A percentile compares a stretch with the other conserved stretches of the same genome.
phyloP scores from a whole-genome alignment of 2,888 invertebrate genomes.

The Chydorus sphaericus region DNA sequence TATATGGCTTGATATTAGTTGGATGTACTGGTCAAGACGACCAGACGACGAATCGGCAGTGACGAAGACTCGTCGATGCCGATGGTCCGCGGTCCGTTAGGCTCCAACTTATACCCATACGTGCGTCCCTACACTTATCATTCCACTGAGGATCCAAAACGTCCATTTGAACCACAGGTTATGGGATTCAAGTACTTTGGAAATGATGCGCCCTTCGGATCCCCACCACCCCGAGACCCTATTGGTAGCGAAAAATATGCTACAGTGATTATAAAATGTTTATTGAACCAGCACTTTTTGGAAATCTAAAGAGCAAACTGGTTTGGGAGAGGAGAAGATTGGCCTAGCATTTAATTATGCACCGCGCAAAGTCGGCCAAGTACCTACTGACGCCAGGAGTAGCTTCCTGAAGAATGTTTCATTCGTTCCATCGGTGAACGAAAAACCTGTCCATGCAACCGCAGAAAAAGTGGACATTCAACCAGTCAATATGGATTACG shows the following conservation, averaged over 20 bases:
- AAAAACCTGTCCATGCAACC: neutral
- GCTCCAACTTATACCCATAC: neutral
- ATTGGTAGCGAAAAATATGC: neutral
- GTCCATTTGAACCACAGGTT: conserved; percentile 11
- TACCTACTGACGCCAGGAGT: conserved; percentile 40
- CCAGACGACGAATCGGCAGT: conserved; percentile 3
- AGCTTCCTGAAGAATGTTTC: conserved; percentile 11
- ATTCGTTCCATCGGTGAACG: conserved; percentile 10
- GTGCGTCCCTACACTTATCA: conserved; percentile 14
- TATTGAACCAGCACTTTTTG: neutral
- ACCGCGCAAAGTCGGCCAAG: conserved; percentile 63
- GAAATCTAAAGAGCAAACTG: too few relatives aligned
- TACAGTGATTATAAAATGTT: too few relatives aligned
- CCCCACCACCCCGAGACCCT: neutral
- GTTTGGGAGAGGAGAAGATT: conserved; percentile 41
- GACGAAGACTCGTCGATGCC: too few relatives aligned
- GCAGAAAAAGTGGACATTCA: neutral
- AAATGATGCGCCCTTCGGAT: neutral
- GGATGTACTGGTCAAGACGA: conserved; percentile 5
- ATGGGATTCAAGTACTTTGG: conserved; percentile 13
- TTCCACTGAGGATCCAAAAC: neutral
- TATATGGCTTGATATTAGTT: neutral
- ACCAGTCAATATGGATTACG: conserved; percentile 30
- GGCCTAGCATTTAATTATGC: conserved; percentile 79
- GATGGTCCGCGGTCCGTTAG: neutral